Percentiles rank a stretch among this genome's conserved stretches.
phyloP scores from a whole-genome alignment of 2,113 vertebrate genomes.

The Choloepus hoffmanni region DNA sequence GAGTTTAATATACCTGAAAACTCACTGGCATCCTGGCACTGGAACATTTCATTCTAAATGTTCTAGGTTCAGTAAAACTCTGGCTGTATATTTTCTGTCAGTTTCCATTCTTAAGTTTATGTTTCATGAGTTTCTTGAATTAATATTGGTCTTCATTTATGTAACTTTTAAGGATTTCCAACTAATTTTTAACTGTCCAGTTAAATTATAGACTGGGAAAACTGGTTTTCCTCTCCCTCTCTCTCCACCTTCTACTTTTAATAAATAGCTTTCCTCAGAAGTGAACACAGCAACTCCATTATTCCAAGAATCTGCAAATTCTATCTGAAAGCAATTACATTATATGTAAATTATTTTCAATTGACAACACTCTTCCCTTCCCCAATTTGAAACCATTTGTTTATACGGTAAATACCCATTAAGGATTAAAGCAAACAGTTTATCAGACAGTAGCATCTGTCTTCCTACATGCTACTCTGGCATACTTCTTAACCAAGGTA shows the following conservation, averaged over 20 bases:
- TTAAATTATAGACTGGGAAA: slow-evolving; percentile 39
- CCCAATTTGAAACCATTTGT: neutral
- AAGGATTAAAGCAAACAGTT: slow-evolving; percentile 22
- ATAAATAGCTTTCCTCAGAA: slow-evolving; percentile 10
- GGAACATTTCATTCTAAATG: slow-evolving; percentile 20
- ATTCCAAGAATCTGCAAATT: neutral
- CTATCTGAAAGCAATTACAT: neutral
- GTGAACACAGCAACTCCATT: neutral
- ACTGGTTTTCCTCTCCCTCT: neutral
- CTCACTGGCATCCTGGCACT: neutral
- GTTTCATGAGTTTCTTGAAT: slow-evolving; percentile 8
- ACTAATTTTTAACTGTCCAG: slow-evolving; percentile 14
- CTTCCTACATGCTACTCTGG: neutral
- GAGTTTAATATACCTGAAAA: neutral
- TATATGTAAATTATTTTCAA: neutral
- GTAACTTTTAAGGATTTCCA: slow-evolving; percentile 36
- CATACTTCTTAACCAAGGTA: neutral
- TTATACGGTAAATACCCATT: neutral
- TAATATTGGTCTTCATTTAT: slow-evolving; percentile 24
- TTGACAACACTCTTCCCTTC: neutral
- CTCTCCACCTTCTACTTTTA: neutral
- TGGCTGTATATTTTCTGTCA: neutral
- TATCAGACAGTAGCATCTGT: neutral
- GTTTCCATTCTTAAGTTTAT: neutral
- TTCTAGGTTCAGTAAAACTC: neutral